Conservation (phyloP, 30 jellyfish, hydroid and myxozoan species). For the Aurelia sp. region DNA sequence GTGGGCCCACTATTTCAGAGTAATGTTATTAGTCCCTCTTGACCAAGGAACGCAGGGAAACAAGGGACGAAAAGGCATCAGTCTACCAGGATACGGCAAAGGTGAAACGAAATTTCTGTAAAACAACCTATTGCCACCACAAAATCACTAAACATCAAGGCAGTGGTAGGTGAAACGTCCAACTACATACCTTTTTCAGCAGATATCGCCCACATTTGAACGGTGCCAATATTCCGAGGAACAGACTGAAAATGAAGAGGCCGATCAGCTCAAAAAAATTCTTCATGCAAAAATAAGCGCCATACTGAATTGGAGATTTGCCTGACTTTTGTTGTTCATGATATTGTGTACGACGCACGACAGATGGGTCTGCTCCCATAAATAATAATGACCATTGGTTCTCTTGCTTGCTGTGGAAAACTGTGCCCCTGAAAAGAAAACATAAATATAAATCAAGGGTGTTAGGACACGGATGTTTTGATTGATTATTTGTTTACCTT, state of each 20-base stretch:
- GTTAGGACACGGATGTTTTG: no score
- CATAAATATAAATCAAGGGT: background rate
- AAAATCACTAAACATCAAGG: no score
- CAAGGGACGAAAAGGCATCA: no score
- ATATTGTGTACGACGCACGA: slow-evolving; percentile 94
- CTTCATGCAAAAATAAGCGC: slow-evolving; percentile 73
- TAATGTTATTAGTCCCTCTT: no score
- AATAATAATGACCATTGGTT: slow-evolving; percentile 79
- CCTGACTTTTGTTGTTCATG: slow-evolving; percentile 40
- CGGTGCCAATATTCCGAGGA: slow-evolving; percentile 74
- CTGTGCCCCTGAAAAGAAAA: slow-evolving; percentile 56
- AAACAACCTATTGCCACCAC: no score
- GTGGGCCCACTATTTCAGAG: no score
- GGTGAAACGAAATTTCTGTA: no score
- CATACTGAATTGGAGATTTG: slow-evolving; percentile 81
- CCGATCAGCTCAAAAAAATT: slow-evolving; percentile 54
- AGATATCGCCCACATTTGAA: slow-evolving; percentile 78
- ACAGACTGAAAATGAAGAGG: slow-evolving; percentile 42
- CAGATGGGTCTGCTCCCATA: slow-evolving; percentile 97
- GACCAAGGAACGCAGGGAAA: no score
- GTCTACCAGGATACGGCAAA: no score
- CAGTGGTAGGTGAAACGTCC: no score
- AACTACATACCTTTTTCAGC: slow-evolving; percentile 62
- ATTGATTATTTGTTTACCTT: no score
- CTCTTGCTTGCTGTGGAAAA: slow-evolving; percentile 81